Base-by-base conservation (phyloP, 2,888 invertebrate genomes). In the Mesoligia furuncula region DNA sequence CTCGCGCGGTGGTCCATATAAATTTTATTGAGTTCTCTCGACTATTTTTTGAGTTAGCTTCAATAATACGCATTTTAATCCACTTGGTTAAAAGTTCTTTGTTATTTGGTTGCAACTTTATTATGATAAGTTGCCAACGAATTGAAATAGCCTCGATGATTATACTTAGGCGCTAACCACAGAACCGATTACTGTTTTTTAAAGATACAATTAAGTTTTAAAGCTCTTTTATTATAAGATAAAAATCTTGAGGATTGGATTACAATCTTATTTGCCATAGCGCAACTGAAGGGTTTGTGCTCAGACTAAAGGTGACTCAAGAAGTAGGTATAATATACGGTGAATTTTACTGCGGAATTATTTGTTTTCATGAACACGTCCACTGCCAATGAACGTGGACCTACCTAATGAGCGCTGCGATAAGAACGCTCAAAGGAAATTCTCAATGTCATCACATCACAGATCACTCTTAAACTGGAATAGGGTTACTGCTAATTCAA, bases 171-270 rank as follows among this genome's bases (percentile, higher is more conserved):
- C 11, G n/a, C n/a, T n/a, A 20, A n/a, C n/a, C 7, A n/a, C n/a
- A 73, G 11, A 54, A 36, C 24, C 31, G 1, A 51, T 62, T 24
- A 51, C n/a, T 36, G 27, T 0, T 54, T 54, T 79, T 42, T 27
- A 72, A 71, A 77, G 42, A 54, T 17, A 51, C 51, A 36, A 45
- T 80, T 71, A 62, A 42, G 27, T 71, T 76, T 79, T 36, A 80
- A 54, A 27, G 51, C 5, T 31, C 36, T 39, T 48, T 31, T 31
- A 48, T 0, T 51, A 51, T 42, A 20, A 51, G 61, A 79, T 77
- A 61, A 51, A 67, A 59, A 31, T 71, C 72, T 54, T 45, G 0
- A 36, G 31, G 51, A 61, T 79, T 24, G 1, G 20, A 80, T 80
- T 42, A 15, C 71, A 17, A 36, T 31, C 24, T 70, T 61, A 61